phyloP scores from a whole-genome alignment of 2,797 vertebrate species.

The Mormyrus proboscirostris region DNA sequence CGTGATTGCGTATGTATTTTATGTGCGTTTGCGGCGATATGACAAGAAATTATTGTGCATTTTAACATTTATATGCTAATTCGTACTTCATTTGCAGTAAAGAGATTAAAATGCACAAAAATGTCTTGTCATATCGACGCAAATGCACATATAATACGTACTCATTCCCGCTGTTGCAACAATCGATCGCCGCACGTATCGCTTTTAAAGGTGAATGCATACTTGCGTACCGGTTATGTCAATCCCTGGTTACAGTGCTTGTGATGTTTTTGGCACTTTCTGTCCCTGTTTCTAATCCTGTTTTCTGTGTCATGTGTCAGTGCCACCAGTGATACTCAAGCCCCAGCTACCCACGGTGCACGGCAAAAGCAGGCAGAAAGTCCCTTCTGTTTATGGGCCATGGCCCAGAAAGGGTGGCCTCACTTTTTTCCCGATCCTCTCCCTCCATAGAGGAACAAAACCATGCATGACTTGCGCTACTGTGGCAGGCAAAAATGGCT shows the following conservation, averaged over 20 bases:
- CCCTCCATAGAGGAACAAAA: conserved; percentile 40
- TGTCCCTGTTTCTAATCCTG: conserved; percentile 63
- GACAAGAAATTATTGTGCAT: background rate
- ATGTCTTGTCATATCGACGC: background rate
- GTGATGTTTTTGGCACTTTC: conserved; percentile 59
- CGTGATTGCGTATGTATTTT: background rate
- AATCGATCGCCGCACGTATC: background rate
- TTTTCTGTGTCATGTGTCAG: conserved; percentile 69
- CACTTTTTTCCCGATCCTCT: conserved; percentile 40
- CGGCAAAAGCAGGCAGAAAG: conserved; percentile 7
- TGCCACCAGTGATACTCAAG: conserved; percentile 58
- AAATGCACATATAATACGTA: background rate
- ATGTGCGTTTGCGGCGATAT: background rate
- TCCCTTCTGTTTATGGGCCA: conserved; percentile 52
- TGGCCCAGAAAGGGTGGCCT: conserved; percentile 43
- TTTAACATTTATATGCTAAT: too few relatives aligned
- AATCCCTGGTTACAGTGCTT: conserved; percentile 53
- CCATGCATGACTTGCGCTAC: conserved; percentile 46
- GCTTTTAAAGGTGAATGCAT: background rate
- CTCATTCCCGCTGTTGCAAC: background rate
- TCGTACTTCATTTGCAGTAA: too few relatives aligned
- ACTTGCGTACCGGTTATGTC: background rate
- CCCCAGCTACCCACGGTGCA: conserved; percentile 54
- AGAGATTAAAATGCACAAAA: background rate
- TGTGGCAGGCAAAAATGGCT: conserved; percentile 38